These are phyloP conservation scores for Chalcis sispes DNA, from an alignment of 2,888 invertebrate genomes.

Conservation along the genomic window DNA sequence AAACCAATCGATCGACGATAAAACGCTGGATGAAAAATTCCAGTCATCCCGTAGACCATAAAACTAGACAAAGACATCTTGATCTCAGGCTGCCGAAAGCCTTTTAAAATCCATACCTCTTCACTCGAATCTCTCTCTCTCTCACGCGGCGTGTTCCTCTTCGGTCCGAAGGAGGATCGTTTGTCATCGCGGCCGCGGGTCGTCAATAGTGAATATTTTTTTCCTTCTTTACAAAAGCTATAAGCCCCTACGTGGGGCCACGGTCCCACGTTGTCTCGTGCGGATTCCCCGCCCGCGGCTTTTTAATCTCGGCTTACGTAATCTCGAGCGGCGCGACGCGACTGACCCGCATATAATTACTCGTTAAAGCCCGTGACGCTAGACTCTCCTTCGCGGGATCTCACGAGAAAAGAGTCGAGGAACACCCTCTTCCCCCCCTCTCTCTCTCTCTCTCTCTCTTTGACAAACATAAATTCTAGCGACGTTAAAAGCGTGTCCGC, in stretches of 20 bases:
- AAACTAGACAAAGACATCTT: constrained; percentile 27
- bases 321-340: constrained; percentile 17
- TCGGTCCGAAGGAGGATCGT: constrained; percentile 11
- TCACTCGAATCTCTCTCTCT: neutral
- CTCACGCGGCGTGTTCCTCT: neutral
- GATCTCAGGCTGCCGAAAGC: constrained; percentile 25
- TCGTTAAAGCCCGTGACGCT: constrained; percentile 22
- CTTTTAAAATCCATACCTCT: neutral
- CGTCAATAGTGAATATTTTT: constrained; percentile 40
- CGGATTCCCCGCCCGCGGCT: constrained; percentile 32
- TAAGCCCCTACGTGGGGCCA: neutral
- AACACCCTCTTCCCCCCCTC: constrained; percentile 3
- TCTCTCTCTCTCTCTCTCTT: neutral
- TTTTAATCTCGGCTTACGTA: constrained; percentile 48
- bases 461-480: constrained; percentile 55
- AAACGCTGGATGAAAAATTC: neutral
- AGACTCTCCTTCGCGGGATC: neutral
- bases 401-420: neutral
- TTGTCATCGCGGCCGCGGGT: constrained; percentile 8
- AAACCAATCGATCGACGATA: neutral
- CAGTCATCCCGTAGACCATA: neutral
- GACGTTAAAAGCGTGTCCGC: constrained; percentile 60
- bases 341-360: constrained; percentile 56
- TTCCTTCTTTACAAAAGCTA: too few species aligned
- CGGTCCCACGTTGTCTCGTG: constrained; percentile 23